These are phyloP conservation scores for Lemur catta DNA, from an alignment of 2,797 vertebrate species.

Conservation along the genomic window DNA sequence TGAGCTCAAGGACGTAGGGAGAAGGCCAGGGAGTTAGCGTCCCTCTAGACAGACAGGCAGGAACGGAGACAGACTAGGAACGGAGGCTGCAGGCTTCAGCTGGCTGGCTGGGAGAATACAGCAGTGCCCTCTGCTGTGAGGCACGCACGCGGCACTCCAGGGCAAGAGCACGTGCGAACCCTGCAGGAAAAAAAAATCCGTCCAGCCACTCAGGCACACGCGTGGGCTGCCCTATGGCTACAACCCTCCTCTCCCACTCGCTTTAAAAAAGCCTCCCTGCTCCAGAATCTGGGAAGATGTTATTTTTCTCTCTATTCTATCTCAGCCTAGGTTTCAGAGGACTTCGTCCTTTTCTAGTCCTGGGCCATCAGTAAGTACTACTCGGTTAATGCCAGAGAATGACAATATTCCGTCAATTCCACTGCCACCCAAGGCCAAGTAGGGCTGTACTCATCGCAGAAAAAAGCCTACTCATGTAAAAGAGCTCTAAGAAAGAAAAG, in stretches of 20 bases:
- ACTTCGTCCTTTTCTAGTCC: background rate
- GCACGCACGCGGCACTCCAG: background rate
- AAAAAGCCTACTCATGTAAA: background rate
- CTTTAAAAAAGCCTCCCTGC: background rate
- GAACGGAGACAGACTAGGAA: too few species aligned
- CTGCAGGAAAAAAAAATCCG: background rate
- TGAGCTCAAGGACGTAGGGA: background rate
- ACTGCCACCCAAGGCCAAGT: background rate
- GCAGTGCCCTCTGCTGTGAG: conserved; percentile 76
- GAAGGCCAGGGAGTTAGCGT: background rate
- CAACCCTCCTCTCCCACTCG: background rate
- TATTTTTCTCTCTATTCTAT: background rate
- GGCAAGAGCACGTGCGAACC: background rate
- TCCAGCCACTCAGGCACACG: too few species aligned
- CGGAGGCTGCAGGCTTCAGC: background rate
- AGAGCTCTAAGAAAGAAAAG: background rate
- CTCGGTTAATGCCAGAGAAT: background rate
- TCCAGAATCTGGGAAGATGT: background rate
- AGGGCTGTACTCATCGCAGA: background rate
- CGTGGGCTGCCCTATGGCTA: background rate
- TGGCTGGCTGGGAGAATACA: conserved; percentile 17
- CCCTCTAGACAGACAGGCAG: background rate
- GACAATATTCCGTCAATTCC: background rate
- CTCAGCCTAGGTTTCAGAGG: background rate
- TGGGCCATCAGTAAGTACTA: background rate